Percentiles rank a stretch among this genome's conserved stretches.
phyloP scores from a whole-genome alignment of 1,140 invertebrate species.

The Neodiprion lecontei region DNA sequence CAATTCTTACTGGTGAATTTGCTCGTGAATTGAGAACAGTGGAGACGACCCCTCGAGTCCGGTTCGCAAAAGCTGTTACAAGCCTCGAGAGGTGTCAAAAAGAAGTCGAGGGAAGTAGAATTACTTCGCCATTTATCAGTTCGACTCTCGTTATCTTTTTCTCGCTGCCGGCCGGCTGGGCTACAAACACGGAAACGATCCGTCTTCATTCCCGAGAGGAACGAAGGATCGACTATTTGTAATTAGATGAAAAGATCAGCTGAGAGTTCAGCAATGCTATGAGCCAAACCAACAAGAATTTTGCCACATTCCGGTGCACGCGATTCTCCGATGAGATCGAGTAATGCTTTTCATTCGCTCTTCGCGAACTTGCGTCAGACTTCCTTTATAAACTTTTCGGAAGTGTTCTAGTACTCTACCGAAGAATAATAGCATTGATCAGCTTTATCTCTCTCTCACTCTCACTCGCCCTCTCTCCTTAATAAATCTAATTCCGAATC shows the following conservation, averaged over 20 bases:
- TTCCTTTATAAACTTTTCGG: not conserved
- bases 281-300: not conserved
- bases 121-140: slow-evolving; percentile 7
- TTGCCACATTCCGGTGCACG: not conserved
- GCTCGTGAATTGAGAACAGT: not conserved
- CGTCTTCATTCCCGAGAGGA: slow-evolving; percentile 4
- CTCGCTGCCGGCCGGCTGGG: too few relatives aligned
- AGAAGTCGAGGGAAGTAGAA: not conserved
- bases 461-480: too few relatives aligned
- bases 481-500: too few relatives aligned
- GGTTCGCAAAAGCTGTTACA: not conserved
- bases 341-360: not conserved
- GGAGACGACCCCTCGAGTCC: not conserved
- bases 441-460: not conserved
- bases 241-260: not conserved
- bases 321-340: not conserved
- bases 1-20: not conserved
- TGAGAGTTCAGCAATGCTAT: not conserved
- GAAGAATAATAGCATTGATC: not conserved
- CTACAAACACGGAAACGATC: not conserved
- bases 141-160: not conserved
- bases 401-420: not conserved
- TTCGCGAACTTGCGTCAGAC: not conserved
- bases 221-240: not conserved
- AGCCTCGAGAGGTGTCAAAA: not conserved